Conservation (phyloP, 2,113 vertebrate species). For the Paracanthobrama guichenoti region DNA sequence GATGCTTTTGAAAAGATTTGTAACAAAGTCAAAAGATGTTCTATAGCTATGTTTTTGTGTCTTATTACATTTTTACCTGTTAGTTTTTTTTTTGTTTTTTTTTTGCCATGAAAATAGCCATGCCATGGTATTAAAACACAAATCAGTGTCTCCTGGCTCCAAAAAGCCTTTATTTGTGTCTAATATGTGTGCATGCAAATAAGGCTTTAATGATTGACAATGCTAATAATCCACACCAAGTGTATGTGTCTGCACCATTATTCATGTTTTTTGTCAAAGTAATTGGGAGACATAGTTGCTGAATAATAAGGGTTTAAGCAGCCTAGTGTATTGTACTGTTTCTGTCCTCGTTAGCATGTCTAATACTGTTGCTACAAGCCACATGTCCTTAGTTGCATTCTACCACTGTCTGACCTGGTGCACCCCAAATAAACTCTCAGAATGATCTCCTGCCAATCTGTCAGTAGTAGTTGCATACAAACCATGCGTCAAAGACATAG, state of each 20-base stretch:
- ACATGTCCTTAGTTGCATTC: not conserved
- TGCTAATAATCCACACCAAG: conserved; percentile 8
- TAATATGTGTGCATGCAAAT: not conserved
- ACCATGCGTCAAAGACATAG: not conserved
- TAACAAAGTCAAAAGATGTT: no score
- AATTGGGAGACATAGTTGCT: conserved; percentile 24
- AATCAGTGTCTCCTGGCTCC: not conserved
- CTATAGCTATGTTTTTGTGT: no score
- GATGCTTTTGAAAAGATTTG: no score
- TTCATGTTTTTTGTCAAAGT: not conserved
- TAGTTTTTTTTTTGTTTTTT: no score
- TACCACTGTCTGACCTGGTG: not conserved
- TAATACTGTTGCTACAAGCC: not conserved
- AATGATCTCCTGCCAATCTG: not conserved
- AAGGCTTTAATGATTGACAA: conserved; percentile 19
- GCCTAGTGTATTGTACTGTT: not conserved
- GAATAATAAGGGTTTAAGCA: conserved; percentile 5
- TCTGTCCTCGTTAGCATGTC: conserved; percentile 15
- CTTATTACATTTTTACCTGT: no score
- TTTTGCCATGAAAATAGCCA: no score
- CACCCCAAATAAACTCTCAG: not conserved
- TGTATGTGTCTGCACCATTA: not conserved
- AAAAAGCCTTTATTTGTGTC: not conserved
- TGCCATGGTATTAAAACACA: not conserved
- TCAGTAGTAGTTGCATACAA: not conserved